Evolutionary conservation across 2,888 invertebrate species (phyloP).

Genomic region (Lepidonotus clava): DNA sequence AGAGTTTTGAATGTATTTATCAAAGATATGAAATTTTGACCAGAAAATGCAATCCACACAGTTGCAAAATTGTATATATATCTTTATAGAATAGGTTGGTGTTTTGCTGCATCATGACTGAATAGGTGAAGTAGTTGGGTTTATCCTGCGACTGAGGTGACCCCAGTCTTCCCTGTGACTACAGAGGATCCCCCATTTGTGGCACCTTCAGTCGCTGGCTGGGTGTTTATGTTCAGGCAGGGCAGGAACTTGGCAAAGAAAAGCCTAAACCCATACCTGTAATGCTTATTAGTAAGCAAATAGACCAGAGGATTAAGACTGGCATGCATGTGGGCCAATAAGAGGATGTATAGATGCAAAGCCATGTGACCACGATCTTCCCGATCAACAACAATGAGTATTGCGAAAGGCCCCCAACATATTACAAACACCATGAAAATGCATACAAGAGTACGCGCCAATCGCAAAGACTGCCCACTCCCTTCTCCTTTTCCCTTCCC

Average conservation of each 20-base stretch:
- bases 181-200: conserved; percentile 21
- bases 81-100: no score
- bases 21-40: no score
- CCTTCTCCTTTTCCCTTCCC: not conserved
- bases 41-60: no score
- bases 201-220: not conserved
- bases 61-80: no score
- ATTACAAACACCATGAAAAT: conserved; percentile 55
- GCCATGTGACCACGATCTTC: conserved; percentile 43
- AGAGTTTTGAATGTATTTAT: no score
- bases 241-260: conserved; percentile 14
- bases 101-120: no score
- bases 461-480: not conserved
- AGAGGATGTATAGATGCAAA: conserved; percentile 53
- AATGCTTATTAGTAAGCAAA: conserved; percentile 50
- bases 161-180: not conserved
- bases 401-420: conserved; percentile 57
- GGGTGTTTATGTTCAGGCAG: not conserved
- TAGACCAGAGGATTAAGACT: conserved; percentile 54
- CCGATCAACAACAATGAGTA: conserved; percentile 46
- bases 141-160: not conserved
- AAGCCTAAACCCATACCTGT: conserved; percentile 40
- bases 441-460: conserved; percentile 50
- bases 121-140: no score
- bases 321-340: conserved; percentile 58